A percentile compares a stretch with the other conserved stretches of the same genome.
Evolutionary conservation across 2,113 vertebrate species (phyloP).

Genomic region (Catagonus wagneri): DNA sequence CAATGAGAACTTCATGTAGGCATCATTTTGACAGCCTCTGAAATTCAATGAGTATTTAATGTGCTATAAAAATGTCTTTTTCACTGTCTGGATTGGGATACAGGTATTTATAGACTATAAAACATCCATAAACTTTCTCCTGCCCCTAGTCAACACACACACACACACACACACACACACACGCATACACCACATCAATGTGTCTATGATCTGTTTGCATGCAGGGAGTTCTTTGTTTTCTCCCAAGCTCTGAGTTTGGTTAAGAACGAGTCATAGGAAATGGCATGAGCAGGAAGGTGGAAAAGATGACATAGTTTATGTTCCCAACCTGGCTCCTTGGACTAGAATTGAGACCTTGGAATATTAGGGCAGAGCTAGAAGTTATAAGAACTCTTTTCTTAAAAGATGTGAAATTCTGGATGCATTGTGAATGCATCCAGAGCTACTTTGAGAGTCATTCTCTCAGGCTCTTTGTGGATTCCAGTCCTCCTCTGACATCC

Average conservation of each 20-base stretch:
- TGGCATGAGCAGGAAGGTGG: not conserved
- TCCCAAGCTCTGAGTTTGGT: not conserved
- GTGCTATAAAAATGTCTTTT: not conserved
- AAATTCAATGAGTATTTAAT: constrained; percentile 5
- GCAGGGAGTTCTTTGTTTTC: not conserved
- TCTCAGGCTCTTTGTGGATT: not conserved
- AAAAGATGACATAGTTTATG: not conserved
- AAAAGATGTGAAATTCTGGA: not conserved
- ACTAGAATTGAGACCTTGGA: not conserved
- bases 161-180: not conserved
- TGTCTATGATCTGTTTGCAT: not conserved
- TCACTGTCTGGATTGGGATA: not conserved
- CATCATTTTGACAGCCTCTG: not conserved
- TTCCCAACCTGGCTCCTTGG: not conserved
- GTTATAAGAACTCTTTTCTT: not conserved
- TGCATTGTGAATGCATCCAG: too few species aligned
- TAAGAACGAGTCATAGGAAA: not conserved
- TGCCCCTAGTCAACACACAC: not conserved
- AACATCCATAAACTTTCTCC: not conserved
- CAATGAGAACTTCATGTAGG: not conserved
- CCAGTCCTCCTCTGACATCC: not conserved
- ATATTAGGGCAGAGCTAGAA: not conserved
- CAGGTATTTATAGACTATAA: not conserved
- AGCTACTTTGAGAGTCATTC: not conserved
- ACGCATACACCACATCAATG: not conserved